phyloP scores from a whole-genome alignment of 2,113 vertebrate genomes.

The Dasypus novemcinctus region DNA sequence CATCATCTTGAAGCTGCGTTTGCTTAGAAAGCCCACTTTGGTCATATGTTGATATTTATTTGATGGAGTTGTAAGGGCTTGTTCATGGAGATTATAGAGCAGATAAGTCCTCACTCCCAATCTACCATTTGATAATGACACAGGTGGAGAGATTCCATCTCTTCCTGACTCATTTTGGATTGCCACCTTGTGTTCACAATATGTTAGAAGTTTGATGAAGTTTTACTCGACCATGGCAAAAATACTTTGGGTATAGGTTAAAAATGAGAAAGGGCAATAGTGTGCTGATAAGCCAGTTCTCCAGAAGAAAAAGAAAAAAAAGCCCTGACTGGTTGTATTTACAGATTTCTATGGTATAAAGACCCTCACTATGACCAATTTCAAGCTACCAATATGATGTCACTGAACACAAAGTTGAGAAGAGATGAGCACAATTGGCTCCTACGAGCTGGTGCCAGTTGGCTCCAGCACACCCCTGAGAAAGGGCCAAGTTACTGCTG shows the following conservation, averaged over 20 bases:
- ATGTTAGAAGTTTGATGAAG: neutral
- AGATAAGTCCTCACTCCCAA: neutral
- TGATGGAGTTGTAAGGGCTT: neutral
- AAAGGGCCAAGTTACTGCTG: neutral
- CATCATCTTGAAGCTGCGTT: neutral
- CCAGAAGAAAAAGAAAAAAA: neutral
- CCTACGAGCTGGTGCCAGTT: neutral
- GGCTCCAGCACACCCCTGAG: neutral
- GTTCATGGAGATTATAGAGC: neutral
- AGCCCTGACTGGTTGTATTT: neutral
- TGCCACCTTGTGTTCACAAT: neutral
- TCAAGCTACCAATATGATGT: constrained; percentile 9
- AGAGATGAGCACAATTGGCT: neutral
- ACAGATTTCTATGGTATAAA: neutral
- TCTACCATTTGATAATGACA: neutral
- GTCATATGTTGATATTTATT: neutral
- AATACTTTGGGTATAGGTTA: neutral
- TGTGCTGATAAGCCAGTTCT: neutral
- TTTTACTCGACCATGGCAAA: neutral
- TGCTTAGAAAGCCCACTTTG: neutral
- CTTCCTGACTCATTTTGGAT: neutral
- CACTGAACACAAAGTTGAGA: neutral
- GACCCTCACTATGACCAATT: neutral
- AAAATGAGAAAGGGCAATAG: neutral
- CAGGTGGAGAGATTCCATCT: neutral